Base-by-base conservation (phyloP, 1,140 invertebrate genomes). In the Aleiodes sp. region DNA sequence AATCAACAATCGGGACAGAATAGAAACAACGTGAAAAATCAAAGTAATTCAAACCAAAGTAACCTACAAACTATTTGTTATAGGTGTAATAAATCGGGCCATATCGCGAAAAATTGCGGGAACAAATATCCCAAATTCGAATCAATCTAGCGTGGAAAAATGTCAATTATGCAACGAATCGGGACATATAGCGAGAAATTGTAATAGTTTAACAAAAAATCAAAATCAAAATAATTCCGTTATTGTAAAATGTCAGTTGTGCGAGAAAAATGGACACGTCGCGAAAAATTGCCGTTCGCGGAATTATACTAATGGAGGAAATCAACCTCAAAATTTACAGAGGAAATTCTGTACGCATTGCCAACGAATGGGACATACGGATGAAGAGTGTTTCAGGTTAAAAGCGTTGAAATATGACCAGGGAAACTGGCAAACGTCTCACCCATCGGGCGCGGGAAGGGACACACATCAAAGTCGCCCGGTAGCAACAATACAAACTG, bases 401-500 rank as follows among this genome's bases (percentile, higher is more conserved):
- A 1, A 46, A 9, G n/a, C n/a, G n/a, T n/a, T n/a, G n/a, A 29
- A 46, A 65, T 31, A 12, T 37, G 62, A n/a, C n/a, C n/a, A n/a
- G n/a, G 62, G n/a, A 65, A 65, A 65, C 62, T 3, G 14, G 10
- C 24, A 29, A 16, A 0, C 2, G n/a, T 65, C 62, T 65, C 43
- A 41, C 24, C 62, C 2, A 46, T 26, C 37, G 62, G 39, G 62
- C 62, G 37, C 62, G 37, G 24, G 62, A 21, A 46, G 14, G 28
- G 62, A 46, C 31, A 3, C 10, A 1, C 8, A 9, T 1, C 46
- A 24, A 21, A 39, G 35, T 12, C 57, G 64, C 16, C 64, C 64
- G 9, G n/a, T 65, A 16, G 35, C 14, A 12, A 31, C n/a, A 7
- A 12, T 65, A 0, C 43, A 16, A 10, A 41, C 46, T 16, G n/a